Percentiles rank a stretch among this genome's conserved stretches.
phyloP scores from a whole-genome alignment of 2,113 vertebrate genomes.

The Ophiodon elongatus region DNA sequence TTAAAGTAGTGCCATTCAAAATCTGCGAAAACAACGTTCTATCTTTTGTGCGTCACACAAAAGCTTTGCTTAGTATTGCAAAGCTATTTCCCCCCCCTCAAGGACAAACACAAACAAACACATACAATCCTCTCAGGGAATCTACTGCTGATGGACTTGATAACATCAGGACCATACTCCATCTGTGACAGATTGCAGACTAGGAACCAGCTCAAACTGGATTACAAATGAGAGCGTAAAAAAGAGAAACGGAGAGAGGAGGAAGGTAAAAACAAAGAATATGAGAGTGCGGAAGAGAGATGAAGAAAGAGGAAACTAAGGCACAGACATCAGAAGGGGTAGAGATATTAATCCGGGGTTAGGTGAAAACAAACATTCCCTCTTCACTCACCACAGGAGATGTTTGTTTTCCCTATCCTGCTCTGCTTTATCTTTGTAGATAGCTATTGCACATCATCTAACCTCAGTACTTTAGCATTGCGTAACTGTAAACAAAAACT shows the following conservation, averaged over 20 bases:
- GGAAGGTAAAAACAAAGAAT: constrained; percentile 41
- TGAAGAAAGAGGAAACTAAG: constrained; percentile 19
- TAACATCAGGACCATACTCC: constrained; percentile 70
- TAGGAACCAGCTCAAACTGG: constrained; percentile 66
- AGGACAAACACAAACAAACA: constrained; percentile 3
- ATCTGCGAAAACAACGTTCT: background rate
- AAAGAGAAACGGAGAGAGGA: constrained; percentile 23
- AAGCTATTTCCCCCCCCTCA: background rate
- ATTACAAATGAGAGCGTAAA: constrained; percentile 56
- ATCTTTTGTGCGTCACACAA: background rate
- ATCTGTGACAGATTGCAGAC: constrained; percentile 73
- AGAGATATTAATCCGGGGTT: constrained; percentile 34
- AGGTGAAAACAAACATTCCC: constrained; percentile 46
- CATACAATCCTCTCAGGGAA: constrained; percentile 66
- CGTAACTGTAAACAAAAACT: constrained; percentile 24
- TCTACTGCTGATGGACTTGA: constrained; percentile 67
- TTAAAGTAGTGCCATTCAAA: background rate
- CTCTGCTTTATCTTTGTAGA: constrained; percentile 42
- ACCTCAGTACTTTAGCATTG: constrained; percentile 3
- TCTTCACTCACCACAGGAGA: constrained; percentile 33
- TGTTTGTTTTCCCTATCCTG: constrained; percentile 49
- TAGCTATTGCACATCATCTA: constrained; percentile 26
- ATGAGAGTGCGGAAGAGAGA: constrained; percentile 5
- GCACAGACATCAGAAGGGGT: constrained; percentile 23
- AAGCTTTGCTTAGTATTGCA: background rate